Evolutionary conservation across 2,113 vertebrate genomes (phyloP), one percentile per base, ranked within the genome.

Genomic region (Neoarius graeffei): DNA sequence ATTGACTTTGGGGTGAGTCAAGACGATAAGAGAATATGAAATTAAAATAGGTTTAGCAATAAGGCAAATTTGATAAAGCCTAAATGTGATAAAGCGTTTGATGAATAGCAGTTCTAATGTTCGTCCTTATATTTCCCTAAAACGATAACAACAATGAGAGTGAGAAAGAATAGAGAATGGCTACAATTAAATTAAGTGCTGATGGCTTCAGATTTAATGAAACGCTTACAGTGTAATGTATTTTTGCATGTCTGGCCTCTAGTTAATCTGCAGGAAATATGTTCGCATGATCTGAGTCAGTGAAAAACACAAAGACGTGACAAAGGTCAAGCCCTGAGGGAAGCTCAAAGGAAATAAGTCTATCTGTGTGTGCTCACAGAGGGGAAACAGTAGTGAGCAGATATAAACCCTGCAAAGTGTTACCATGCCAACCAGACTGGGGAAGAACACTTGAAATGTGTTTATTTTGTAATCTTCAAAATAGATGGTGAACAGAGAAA

Each of bases 401-500:
- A 92, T 93, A 92, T 30, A 88, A 92, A 88, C 91, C 91, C 86
- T 54, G 84, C 81, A 90, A 91, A 89, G 91, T 69, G 93, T 94
- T 95, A 91, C 94, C 94, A 95, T 94, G 94, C 92, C 94, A 95
- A 95, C 94, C 80, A 85, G 8, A 62, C 86, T 17, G 42, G 52
- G 74, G 62, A 80, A 87, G 80, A 93, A 91, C 88, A 92, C 92
- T 92, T 88, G 92, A 89, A 91, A 84, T 88, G 87, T 88, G 89
- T 90, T 92, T 92, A 91, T 90, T 89, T 89, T 90, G 86, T 92
- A 92, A 93, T 93, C 91, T 90, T 35, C 69, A 71, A 89, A 88
- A 93, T 83, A 91, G 91, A 92, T 89, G 86, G 84, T n/a, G 19
- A 84, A 64, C 62, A 82, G 17, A 76, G 13, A 67, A 60, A 82